Evolutionary conservation across 2,888 invertebrate species (phyloP).

Genomic region (Yponomeuta malinellus): DNA sequence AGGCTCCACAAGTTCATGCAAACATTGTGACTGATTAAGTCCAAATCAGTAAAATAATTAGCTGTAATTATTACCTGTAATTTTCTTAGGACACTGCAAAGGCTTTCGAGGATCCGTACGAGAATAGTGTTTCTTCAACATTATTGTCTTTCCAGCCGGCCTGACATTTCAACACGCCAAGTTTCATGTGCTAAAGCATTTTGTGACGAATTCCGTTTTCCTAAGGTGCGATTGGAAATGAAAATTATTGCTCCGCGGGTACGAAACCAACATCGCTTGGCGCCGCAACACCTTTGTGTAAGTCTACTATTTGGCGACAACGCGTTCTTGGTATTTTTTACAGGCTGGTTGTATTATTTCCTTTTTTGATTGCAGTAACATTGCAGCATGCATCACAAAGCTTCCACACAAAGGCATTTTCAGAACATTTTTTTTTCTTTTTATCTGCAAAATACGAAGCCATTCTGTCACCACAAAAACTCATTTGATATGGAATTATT

Average conservation of each 20-base stretch:
- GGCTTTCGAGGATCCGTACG: neutral
- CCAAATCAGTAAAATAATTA: too few relatives aligned
- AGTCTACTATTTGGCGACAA: neutral
- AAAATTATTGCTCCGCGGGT: neutral
- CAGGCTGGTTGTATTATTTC: too few relatives aligned
- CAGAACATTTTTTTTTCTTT: too few relatives aligned
- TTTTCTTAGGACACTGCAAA: too few relatives aligned
- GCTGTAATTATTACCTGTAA: too few relatives aligned
- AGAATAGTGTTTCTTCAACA: neutral
- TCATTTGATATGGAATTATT: too few relatives aligned
- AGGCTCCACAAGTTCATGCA: neutral
- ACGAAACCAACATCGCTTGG: neutral
- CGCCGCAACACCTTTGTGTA: neutral
- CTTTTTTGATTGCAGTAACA: too few relatives aligned
- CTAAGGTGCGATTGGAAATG: neutral
- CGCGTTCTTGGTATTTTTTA: neutral
- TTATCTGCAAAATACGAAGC: too few relatives aligned
- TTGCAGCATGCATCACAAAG: neutral
- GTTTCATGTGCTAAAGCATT: conserved; percentile 3
- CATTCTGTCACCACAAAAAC: too few relatives aligned
- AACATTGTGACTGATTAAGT: neutral
- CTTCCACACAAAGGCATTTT: too few relatives aligned
- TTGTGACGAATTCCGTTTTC: neutral
- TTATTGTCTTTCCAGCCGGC: neutral
- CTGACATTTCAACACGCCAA: neutral